Percentiles rank a stretch among this genome's conserved stretches.
Evolutionary conservation across 1,140 invertebrate species (phyloP).

Genomic region (Hypothenemus hampei): DNA sequence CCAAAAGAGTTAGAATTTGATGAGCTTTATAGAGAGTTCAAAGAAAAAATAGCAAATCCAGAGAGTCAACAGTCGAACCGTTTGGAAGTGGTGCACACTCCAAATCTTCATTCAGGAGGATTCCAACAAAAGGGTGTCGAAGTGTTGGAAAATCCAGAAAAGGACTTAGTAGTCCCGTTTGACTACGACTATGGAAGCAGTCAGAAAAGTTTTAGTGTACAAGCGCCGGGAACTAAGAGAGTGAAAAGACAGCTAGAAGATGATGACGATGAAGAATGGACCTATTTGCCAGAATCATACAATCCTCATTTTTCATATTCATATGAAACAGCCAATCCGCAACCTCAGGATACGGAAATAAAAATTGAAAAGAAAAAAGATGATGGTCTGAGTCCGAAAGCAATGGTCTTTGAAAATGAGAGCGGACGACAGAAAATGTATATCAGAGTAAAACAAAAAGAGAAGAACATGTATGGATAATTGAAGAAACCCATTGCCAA

Average conservation of each 20-base stretch:
- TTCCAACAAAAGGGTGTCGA: conserved; percentile 14
- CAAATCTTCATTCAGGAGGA: conserved; percentile 21
- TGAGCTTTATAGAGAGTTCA: conserved; percentile 5
- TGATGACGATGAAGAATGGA: conserved; percentile 5
- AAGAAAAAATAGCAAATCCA: conserved; percentile 10
- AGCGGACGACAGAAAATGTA: conserved; percentile 25
- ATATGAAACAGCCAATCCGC: conserved; percentile 24
- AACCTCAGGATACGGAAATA: conserved; percentile 2
- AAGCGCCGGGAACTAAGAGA: neutral
- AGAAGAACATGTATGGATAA: conserved; percentile 8
- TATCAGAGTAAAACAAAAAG: conserved; percentile 21
- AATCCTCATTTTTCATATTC: conserved; percentile 14
- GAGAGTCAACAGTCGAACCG: conserved; percentile 12
- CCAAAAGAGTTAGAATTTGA: conserved; percentile 11
- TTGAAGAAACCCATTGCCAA: too few relatives aligned
- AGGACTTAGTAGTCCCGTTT: conserved; percentile 26
- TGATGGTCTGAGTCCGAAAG: conserved; percentile 20
- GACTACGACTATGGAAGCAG: conserved; percentile 31
- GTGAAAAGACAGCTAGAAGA: conserved; percentile 5
- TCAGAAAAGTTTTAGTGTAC: conserved; percentile 3
- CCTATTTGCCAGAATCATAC: conserved; percentile 26
- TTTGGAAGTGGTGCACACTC: conserved; percentile 24
- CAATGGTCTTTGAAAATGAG: conserved; percentile 20
- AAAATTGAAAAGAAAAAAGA: conserved; percentile 29
- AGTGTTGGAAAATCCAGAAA: conserved; percentile 21